Percentiles rank a stretch among this genome's conserved stretches.
Conservation (phyloP, 1,140 invertebrate genomes). For the Megalonaias nervosa region DNA sequence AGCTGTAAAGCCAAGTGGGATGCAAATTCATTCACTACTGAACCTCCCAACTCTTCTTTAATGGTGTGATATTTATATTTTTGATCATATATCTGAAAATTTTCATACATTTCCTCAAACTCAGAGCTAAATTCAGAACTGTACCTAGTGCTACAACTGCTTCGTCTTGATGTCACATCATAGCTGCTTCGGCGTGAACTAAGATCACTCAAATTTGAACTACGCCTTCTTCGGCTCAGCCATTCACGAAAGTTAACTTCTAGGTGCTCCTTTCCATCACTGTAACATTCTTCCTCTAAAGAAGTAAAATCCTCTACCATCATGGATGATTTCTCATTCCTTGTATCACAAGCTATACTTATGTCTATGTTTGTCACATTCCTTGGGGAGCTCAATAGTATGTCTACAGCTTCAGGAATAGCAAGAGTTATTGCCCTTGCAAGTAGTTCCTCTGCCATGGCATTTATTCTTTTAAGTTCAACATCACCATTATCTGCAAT, state of each 20-base stretch:
- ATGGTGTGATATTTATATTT: slow-evolving; percentile 58
- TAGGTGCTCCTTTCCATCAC: slow-evolving; percentile 46
- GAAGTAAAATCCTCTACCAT: too few relatives aligned
- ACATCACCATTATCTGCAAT: too few relatives aligned
- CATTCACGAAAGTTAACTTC: slow-evolving; percentile 61
- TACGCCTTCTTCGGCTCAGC: slow-evolving; percentile 55
- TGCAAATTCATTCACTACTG: slow-evolving; percentile 54
- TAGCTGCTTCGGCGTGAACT: slow-evolving; percentile 59
- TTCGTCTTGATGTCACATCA: slow-evolving; percentile 23
- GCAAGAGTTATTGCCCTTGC: slow-evolving; percentile 21
- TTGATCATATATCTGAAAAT: slow-evolving; percentile 51
- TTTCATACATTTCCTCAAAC: slow-evolving; percentile 64
- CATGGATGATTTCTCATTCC: too few relatives aligned
- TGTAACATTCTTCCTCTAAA: too few relatives aligned
- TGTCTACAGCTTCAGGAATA: neutral
- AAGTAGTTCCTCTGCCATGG: slow-evolving; percentile 10
- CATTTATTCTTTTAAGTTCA: neutral
- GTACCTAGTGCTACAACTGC: slow-evolving; percentile 50
- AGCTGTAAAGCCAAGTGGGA: slow-evolving; percentile 42
- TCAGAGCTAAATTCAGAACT: slow-evolving; percentile 67
- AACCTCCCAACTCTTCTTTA: slow-evolving; percentile 51
- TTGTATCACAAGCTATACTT: too few relatives aligned
- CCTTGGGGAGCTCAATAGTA: too few relatives aligned
- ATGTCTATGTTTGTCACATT: too few relatives aligned
- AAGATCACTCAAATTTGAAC: slow-evolving; percentile 62